These are phyloP conservation scores for Brachylomia viminalis DNA, from an alignment of 2,888 invertebrate genomes.

Conservation along the genomic window DNA sequence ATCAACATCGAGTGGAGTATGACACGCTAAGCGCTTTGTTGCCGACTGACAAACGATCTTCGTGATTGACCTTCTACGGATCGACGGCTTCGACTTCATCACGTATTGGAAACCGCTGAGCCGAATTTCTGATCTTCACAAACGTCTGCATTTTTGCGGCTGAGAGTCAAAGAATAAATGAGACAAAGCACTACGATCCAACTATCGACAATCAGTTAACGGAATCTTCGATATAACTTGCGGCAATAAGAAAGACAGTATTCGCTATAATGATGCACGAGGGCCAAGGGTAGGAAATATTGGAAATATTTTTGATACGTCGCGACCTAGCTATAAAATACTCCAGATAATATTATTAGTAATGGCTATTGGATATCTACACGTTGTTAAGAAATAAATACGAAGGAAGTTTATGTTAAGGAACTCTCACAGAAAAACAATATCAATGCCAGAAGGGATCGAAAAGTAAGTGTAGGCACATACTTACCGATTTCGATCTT, in stretches of 20 bases:
- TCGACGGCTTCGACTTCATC: constrained; percentile 71
- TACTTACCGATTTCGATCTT: not conserved
- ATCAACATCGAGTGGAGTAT: constrained; percentile 83
- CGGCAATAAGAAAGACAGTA: constrained; percentile 47
- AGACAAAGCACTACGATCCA: constrained; percentile 26
- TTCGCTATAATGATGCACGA: constrained; percentile 35
- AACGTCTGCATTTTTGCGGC: constrained; percentile 59
- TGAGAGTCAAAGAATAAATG: constrained; percentile 42
- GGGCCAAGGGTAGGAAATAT: constrained; percentile 24
- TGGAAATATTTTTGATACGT: constrained; percentile 40
- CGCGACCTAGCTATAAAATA: constrained; percentile 43
- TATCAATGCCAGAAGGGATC: not conserved
- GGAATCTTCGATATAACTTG: constrained; percentile 39
- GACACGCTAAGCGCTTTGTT: constrained; percentile 83
- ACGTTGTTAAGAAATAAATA: constrained; percentile 27
- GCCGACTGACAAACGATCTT: constrained; percentile 80
- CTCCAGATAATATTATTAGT: constrained; percentile 38
- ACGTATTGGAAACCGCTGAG: constrained; percentile 63
- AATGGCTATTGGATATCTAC: constrained; percentile 23
- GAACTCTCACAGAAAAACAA: constrained; percentile 23
- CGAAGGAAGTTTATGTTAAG: constrained; percentile 8
- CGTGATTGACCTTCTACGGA: constrained; percentile 78
- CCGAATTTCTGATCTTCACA: constrained; percentile 64
- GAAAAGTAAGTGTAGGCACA: not conserved
- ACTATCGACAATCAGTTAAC: constrained; percentile 55